Conservation (phyloP, 2,113 vertebrate species). For the Scopus umbretta region DNA sequence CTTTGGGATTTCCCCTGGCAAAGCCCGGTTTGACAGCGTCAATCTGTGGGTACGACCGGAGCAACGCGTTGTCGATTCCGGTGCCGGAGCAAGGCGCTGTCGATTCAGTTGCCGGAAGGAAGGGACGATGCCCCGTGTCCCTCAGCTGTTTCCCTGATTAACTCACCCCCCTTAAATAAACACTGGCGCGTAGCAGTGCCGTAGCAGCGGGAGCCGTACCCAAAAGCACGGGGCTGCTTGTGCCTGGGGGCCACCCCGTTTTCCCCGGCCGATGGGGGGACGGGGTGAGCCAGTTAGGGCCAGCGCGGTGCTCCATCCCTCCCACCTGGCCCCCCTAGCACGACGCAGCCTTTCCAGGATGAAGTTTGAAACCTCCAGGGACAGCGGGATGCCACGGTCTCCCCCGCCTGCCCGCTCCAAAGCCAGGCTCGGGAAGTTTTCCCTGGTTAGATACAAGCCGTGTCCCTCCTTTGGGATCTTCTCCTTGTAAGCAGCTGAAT, state of each 20-base stretch:
- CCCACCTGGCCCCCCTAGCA: neutral
- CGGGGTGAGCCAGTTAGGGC: neutral
- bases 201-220: neutral
- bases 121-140: neutral
- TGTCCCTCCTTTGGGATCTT: neutral
- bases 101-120: neutral
- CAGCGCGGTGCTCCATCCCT: accelerated
- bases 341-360: neutral
- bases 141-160: neutral
- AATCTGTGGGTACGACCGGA: neutral
- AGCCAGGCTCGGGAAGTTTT: neutral
- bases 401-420: neutral
- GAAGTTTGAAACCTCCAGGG: neutral
- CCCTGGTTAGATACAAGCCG: neutral
- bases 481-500: neutral
- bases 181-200: neutral
- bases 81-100: neutral
- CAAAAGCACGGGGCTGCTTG: neutral
- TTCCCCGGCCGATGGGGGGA: neutral
- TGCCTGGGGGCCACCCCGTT: neutral
- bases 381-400: neutral
- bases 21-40: neutral
- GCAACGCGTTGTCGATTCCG: neutral
- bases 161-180: neutral
- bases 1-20: neutral